Evolutionary conservation across 2,888 invertebrate genomes (phyloP).

Genomic region (Lordiphosa andalusiaca): DNA sequence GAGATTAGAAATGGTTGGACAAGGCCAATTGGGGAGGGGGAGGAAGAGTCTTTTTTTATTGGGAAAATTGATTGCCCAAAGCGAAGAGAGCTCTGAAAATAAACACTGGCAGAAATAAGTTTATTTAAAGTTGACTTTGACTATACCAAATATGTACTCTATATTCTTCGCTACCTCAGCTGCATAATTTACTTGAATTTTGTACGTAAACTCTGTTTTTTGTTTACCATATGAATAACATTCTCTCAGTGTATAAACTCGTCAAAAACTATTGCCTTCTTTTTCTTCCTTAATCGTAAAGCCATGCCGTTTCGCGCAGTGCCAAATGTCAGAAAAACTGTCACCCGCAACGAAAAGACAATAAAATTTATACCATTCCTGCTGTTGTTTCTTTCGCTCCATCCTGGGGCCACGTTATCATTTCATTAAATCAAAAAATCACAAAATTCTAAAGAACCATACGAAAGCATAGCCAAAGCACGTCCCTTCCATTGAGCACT

Average conservation of each 20-base stretch:
- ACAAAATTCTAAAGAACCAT: conserved; percentile 3
- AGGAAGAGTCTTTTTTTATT: conserved; percentile 16
- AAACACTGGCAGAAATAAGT: conserved; percentile 27
- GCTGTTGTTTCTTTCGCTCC: conserved; percentile 8
- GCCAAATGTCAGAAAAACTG: conserved; percentile 33
- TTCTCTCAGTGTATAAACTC: neutral
- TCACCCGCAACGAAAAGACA: conserved; percentile 45
- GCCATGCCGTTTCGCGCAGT: no score
- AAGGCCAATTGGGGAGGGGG: conserved; percentile 10
- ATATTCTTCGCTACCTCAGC: no score
- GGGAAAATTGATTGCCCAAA: conserved; percentile 59
- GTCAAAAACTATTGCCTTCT: no score
- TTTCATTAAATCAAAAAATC: conserved; percentile 64
- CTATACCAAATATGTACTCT: no score
- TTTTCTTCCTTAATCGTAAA: no score
- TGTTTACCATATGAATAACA: neutral
- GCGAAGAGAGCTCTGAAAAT: neutral
- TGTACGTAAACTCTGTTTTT: no score
- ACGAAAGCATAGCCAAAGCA: conserved; percentile 32
- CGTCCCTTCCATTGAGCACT: conserved; percentile 39
- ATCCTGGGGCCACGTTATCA: conserved; percentile 47
- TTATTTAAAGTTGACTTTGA: no score
- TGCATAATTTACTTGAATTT: no score
- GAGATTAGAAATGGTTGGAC: conserved; percentile 13
- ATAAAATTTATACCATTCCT: conserved; percentile 46